Evolutionary conservation across 2,888 invertebrate species (phyloP).

Genomic region (Pterostichus madidus): DNA sequence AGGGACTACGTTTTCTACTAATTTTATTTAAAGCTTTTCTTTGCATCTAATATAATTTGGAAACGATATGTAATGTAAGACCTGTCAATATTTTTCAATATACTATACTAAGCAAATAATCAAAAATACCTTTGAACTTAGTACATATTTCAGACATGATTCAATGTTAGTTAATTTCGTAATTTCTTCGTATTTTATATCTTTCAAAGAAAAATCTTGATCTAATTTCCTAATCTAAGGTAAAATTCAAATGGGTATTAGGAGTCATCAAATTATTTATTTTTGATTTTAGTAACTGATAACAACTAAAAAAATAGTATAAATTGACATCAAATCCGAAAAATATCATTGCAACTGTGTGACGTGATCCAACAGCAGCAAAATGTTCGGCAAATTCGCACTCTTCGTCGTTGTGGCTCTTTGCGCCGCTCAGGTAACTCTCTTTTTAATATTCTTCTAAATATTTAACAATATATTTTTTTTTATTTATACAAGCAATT

Average conservation of each 20-base stretch:
- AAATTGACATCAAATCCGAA: background rate
- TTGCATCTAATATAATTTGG: too few species aligned
- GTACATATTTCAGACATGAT: too few species aligned
- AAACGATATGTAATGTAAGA: too few species aligned
- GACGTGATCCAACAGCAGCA: background rate
- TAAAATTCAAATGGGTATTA: background rate
- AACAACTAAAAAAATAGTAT: slow-evolving; percentile 21
- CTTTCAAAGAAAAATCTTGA: background rate
- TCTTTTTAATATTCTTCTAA: background rate
- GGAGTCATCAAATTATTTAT: too few species aligned
- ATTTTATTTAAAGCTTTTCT: too few species aligned
- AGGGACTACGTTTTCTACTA: too few species aligned
- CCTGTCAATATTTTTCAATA: too few species aligned
- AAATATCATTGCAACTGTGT: background rate
- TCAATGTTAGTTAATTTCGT: too few species aligned
- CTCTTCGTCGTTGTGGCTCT: slow-evolving; percentile 12
- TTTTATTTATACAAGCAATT: background rate
- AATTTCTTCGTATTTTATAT: background rate
- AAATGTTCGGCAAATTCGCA: slow-evolving; percentile 40
- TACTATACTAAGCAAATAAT: too few species aligned
- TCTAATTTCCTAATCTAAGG: background rate
- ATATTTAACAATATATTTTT: background rate
- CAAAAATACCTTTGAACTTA: too few species aligned
- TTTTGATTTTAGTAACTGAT: slow-evolving; percentile 16
- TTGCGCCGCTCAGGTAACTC: slow-evolving; percentile 48